Base-by-base conservation (phyloP, 2,113 vertebrate genomes). In the Mustela nigripes region DNA sequence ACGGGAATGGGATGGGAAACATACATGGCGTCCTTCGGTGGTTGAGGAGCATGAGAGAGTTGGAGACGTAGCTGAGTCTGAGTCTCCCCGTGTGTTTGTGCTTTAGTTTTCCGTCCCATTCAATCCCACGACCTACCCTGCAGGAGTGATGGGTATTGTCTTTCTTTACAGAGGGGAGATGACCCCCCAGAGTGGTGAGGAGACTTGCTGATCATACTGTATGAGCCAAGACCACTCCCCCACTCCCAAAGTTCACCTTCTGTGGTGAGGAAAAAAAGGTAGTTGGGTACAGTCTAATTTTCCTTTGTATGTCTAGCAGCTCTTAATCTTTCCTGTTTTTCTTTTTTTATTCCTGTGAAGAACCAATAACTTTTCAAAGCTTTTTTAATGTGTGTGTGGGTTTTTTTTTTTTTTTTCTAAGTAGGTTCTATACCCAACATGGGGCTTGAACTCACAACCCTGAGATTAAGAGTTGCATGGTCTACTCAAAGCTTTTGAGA, bases 381-480 rank as follows among this genome's bases (percentile, higher is more conserved):
- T 67, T 81, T 73, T 63, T 56, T 31, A 86, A 76, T 76, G 24
- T 76, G 53, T 53, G 53, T 56, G 53, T 56, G 53, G 42, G 42
- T 42, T 42, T 4, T 42, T 42, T 42, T 42, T 42, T 42, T 42
- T 42, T 42, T 42, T 56, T 56, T 18, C 39, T 28, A 76, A 45
- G 24, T 16, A 28, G 42, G 42, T 24, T 45, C 24, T 24, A 9
- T 7, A 0, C 42, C 73, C 42, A 45, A 42, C 0, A 2, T 76
- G 73, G 42, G 42, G 39, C 42, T 16, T 76, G 73, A 76, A 45
- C 39, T 28, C 14, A 76, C 42, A 76, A 76, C 73, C 24, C 7
- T 45, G 73, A 76, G 12, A 16, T 45, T 76, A 24, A 28, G 39
- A 76, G 39, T 76, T 45, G 39, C 7, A 45, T 14, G 73, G 3